Evolutionary conservation across 2,888 invertebrate genomes (phyloP), one percentile per base, ranked within the genome.

Genomic region (Bellardia bayeri): DNA sequence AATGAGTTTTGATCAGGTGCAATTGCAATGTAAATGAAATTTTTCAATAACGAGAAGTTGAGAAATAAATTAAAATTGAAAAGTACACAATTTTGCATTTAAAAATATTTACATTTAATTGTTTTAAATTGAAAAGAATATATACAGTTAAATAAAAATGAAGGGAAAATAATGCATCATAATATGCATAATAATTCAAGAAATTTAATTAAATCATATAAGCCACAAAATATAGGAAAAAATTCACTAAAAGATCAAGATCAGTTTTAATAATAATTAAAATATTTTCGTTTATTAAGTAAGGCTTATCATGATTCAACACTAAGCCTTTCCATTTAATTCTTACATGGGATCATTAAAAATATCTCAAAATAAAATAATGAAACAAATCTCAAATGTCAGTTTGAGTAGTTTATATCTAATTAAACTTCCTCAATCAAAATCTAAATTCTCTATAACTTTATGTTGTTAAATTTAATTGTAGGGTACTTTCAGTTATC

Each of bases 41-140:
- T 51, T 51, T 33, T 54, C 64, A 81, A 81, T 64, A 42, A 37
- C 71, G 56, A 72, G 4, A 45, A 16, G 40, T 74, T 66, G 56
- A 45, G 54, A 64, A 37, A 64, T 64, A 72, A 72, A 72, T 72
- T 63, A 40, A 81, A 63, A 63, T 54, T 63, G 33, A 13, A 51
- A 54, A 69, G 23, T 23, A 23, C 23, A 66, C 42, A 64, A 45
- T 13, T 45, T 63, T 80, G 49, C 14, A 80, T 63, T 69, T 71
- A 11, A 23, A 23, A 23, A 1, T 64, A 72, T 64, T 63, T 71
- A 54, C 33, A 56, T 81, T 81, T 72, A 81, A 81, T 72, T 80
- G 71, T 30, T 78, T 78, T 64, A 78, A 81, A 81, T 81, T 81
- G 72, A 81, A 81, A 64, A 16, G 42, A 81, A 54, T 33, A 37